Evolutionary conservation across 1,140 invertebrate species (phyloP), one percentile per base, ranked within the genome.

Genomic region (Idris sp.): DNA sequence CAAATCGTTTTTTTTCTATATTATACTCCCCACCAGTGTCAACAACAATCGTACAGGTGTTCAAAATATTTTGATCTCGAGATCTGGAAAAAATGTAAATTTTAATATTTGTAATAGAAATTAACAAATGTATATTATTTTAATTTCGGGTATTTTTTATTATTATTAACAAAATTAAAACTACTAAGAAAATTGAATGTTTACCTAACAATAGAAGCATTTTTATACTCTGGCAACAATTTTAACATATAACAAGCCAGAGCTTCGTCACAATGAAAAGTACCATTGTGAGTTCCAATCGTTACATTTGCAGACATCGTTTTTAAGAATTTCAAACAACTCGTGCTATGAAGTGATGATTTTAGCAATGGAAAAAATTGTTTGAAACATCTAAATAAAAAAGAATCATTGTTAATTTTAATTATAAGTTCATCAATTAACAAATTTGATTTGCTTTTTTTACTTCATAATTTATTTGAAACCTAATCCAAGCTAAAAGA

Each of bases 261-360:
- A 0, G 93, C 95, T 88, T 99, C 98, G 87, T 99, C 98, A 83
- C 96, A 98, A 86, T 99, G 98, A 83, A 99, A 99, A 0, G 88
- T 86, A 0, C 94, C 94, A 87, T 88, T 89, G 74, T 96, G 94
- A 0, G 94, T 96, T 6, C 94, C 94, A 78, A 96, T 95, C 86
- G 81, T 90, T 1, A 83, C 5, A 35, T 53, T 73, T 11, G 48
- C 36, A 15, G 56, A 9, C 77, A 78, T 78, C 22, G n/a, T 75
- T 43, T 26, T 22, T 49, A 33, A 15, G 19, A 54, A 49, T 18
- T 15, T 19, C 11, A 16, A 2, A 10, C 48, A 22, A 22, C 10
- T 43, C 3, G 5, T 30, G 2, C 13, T n/a, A 33, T 22, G 28
- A 28, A 54, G 41, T 18, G n/a, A 9, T 4, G 49, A 53, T n/a